Evolutionary conservation across 2,888 invertebrate species (phyloP).

Genomic region (Drosophila villosipedis): DNA sequence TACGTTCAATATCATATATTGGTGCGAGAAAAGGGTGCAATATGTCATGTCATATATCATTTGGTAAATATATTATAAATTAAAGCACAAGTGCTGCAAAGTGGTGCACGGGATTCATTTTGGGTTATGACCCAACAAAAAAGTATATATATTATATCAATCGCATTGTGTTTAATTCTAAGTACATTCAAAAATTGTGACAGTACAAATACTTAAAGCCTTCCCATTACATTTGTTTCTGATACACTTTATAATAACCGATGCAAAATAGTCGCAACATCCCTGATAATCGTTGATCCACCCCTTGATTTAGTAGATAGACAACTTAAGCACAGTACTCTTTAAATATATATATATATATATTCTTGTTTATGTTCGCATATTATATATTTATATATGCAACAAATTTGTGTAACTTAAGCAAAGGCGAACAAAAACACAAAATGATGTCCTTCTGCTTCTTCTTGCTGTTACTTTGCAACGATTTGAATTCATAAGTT

Average conservation of each 20-base stretch:
- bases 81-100: conserved; percentile 51
- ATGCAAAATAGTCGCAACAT: conserved; percentile 51
- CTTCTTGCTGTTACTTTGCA: conserved; percentile 31
- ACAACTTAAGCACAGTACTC: conserved; percentile 40
- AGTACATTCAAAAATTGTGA: conserved; percentile 49
- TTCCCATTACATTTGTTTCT: conserved; percentile 50
- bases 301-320: conserved; percentile 18
- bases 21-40: conserved; percentile 76
- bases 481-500: conserved; percentile 46
- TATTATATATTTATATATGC: conserved; percentile 19
- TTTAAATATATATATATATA: conserved; percentile 11
- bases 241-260: conserved; percentile 45
- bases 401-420: conserved; percentile 73
- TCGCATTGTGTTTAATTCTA: conserved; percentile 34
- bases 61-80: conserved; percentile 36
- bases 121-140: conserved; percentile 15
- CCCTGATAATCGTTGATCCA: conserved; percentile 52
- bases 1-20: conserved; percentile 78
- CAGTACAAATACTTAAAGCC: conserved; percentile 61
- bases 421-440: conserved; percentile 71
- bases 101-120: conserved; percentile 43
- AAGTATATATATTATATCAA: conserved; percentile 17
- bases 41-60: conserved; percentile 22
- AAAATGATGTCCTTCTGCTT: conserved; percentile 33
- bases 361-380: conserved; percentile 18